Percentiles rank a stretch among this genome's conserved stretches.
Evolutionary conservation across 2,888 invertebrate genomes (phyloP).

Genomic region (Enchytraeus crypticus): DNA sequence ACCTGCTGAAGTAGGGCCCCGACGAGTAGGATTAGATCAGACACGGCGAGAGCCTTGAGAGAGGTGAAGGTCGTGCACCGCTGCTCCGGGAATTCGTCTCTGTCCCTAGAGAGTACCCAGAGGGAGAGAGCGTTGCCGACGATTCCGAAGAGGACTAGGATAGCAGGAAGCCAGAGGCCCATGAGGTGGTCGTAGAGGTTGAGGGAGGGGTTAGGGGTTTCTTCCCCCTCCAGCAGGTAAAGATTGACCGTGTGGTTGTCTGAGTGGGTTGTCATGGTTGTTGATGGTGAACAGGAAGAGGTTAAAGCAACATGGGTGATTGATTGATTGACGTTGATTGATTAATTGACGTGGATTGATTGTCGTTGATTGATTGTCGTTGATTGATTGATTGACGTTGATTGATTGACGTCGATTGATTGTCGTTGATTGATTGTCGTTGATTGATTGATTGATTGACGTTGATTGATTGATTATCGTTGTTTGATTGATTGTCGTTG

Average conservation of each 20-base stretch:
- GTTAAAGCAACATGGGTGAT: no score
- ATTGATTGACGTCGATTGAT: no score
- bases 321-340: no score
- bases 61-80: conserved; percentile 21
- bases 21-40: conserved; percentile 24
- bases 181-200: conserved; percentile 22
- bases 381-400: no score
- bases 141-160: conserved; percentile 24
- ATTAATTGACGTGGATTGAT: no score
- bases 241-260: background rate
- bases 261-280: background rate
- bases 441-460: no score
- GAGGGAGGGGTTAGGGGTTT: no score
- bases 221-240: background rate
- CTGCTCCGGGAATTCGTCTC: conserved; percentile 1
- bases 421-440: no score
- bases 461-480: no score
- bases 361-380: no score
- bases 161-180: conserved; percentile 25
- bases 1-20: conserved; percentile 24
- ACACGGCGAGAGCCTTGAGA: conserved; percentile 25
- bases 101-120: conserved; percentile 18
- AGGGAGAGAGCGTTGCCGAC: conserved; percentile 25
- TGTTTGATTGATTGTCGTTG: no score
- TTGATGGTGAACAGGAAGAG: no score